These are phyloP conservation scores for Dicaeum eximium DNA, from an alignment of 2,113 vertebrate species.

Conservation along the genomic window DNA sequence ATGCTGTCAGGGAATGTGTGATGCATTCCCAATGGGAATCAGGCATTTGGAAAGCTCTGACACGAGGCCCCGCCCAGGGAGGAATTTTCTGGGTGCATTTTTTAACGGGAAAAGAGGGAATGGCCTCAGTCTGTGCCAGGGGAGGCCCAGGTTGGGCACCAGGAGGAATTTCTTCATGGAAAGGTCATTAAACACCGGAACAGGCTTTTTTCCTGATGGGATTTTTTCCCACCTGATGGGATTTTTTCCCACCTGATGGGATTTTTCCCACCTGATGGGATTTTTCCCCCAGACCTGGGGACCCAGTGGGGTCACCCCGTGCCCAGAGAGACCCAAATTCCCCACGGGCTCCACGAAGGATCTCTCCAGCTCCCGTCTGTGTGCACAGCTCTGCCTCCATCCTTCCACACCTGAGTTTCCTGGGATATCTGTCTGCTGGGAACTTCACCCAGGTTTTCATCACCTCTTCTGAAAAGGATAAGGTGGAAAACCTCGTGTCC, in stretches of 20 bases:
- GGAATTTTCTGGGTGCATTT: background rate
- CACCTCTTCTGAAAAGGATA: background rate
- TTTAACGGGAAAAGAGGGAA: background rate
- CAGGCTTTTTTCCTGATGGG: background rate
- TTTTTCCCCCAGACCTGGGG: background rate
- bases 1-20: accelerated
- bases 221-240: background rate
- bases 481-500: background rate
- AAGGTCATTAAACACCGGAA: background rate
- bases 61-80: background rate
- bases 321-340: background rate
- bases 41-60: background rate
- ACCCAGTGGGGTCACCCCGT: background rate
- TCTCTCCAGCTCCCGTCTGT: background rate
- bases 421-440: background rate
- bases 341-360: background rate
- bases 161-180: background rate
- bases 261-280: background rate
- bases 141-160: background rate
- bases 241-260: background rate
- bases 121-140: background rate
- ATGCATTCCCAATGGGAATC: background rate
- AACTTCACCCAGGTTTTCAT: background rate
- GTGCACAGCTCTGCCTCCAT: background rate
- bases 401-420: background rate